A percentile compares a stretch with the other conserved stretches of the same genome.
Evolutionary conservation across 1,140 invertebrate genomes (phyloP).

Genomic region (Papilio polyxenes): DNA sequence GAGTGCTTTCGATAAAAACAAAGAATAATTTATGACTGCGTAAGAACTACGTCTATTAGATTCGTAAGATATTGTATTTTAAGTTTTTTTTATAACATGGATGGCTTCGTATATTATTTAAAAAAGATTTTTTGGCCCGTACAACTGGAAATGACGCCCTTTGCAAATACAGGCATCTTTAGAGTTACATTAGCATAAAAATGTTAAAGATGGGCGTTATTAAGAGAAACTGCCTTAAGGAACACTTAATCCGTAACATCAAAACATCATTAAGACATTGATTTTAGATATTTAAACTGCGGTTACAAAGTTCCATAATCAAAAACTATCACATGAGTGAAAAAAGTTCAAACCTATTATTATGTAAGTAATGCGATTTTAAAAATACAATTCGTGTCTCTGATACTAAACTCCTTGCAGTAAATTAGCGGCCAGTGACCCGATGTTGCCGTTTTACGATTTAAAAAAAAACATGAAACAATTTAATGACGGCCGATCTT

Average conservation of each 20-base stretch:
- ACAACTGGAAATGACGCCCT: too few species aligned
- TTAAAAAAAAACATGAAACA: slow-evolving; percentile 17
- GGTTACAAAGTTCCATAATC: not conserved
- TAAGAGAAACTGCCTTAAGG: too few species aligned
- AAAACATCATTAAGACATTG: not conserved
- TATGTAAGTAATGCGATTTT: slow-evolving; percentile 16
- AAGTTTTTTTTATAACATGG: too few species aligned
- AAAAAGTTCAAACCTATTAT: slow-evolving; percentile 1
- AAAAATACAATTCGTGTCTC: slow-evolving; percentile 15
- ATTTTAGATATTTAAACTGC: not conserved
- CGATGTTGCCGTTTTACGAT: slow-evolving; percentile 24
- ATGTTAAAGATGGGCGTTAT: too few species aligned
- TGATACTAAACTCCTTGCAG: slow-evolving; percentile 24
- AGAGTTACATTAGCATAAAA: too few species aligned
- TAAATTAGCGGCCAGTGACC: slow-evolving; percentile 27
- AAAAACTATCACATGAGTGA: not conserved
- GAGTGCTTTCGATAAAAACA: not conserved
- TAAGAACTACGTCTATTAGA: not conserved
- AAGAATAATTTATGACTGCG: not conserved
- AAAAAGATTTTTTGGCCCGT: too few species aligned
- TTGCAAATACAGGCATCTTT: too few species aligned
- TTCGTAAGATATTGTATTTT: not conserved
- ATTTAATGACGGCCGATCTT: slow-evolving; percentile 21
- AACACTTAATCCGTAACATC: too few species aligned
- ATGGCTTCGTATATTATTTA: too few species aligned